Evolutionary conservation across 2,113 vertebrate genomes (phyloP).

Genomic region (Chrysemys picta): DNA sequence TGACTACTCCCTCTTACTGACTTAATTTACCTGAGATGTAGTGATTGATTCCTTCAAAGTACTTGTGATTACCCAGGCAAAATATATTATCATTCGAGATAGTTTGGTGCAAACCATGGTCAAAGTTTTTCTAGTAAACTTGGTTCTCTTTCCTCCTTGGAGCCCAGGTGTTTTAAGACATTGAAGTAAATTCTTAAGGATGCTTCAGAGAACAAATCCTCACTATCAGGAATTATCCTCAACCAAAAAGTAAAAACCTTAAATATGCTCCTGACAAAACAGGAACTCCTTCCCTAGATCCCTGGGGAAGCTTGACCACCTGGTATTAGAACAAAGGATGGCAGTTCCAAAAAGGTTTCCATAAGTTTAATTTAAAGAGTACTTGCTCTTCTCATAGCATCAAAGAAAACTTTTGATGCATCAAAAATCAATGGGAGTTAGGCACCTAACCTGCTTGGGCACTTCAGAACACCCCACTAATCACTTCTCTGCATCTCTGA

Average conservation of each 20-base stretch:
- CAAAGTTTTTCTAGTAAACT: not conserved
- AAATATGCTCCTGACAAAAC: not conserved
- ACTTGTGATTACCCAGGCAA: not conserved
- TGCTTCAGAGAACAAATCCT: not conserved
- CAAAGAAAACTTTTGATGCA: not conserved
- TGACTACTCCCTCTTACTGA: not conserved
- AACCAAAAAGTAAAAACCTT: not conserved
- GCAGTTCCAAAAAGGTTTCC: not conserved
- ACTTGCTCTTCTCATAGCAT: not conserved
- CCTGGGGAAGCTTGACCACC: not conserved
- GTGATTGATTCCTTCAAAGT: not conserved
- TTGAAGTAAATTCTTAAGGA: not conserved
- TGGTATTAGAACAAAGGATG: not conserved
- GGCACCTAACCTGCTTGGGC: not conserved
- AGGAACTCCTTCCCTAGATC: not conserved
- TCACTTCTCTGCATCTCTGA: not conserved
- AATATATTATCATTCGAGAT: not conserved
- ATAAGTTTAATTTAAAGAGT: not conserved
- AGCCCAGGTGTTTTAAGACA: not conserved
- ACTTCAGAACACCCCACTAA: not conserved
- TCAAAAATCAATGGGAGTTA: not conserved
- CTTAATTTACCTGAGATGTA: not conserved
- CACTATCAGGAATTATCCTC: not conserved
- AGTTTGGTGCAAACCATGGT: not conserved
- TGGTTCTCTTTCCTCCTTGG: not conserved